A percentile compares a stretch with the other conserved stretches of the same genome.
Evolutionary conservation across 2,888 invertebrate species (phyloP).

Genomic region (Caenorhabditis sulstoni): DNA sequence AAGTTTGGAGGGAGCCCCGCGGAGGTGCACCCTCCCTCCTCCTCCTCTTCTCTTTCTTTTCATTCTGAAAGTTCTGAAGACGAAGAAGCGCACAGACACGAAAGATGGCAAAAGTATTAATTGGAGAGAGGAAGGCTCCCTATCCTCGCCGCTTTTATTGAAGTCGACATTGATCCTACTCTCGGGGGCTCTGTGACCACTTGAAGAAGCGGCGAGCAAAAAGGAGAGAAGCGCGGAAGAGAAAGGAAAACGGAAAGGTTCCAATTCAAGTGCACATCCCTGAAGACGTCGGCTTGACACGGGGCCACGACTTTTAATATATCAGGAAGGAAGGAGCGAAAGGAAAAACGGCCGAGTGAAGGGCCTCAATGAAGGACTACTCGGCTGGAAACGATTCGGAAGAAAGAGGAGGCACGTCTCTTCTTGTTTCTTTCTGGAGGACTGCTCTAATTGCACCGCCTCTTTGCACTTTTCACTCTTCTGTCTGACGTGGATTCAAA

Average conservation of each 20-base stretch:
- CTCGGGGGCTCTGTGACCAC: slow-evolving; percentile 22
- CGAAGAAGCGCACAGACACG: slow-evolving; percentile 31
- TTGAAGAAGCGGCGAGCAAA: slow-evolving; percentile 32
- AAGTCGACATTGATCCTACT: slow-evolving; percentile 50
- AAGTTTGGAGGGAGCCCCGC: slow-evolving; percentile 12
- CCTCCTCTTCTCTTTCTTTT: background rate
- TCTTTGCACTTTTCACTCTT: background rate
- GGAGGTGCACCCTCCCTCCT: background rate
- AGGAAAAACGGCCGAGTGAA: slow-evolving; percentile 13
- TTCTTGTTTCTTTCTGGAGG: background rate
- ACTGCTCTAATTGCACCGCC: slow-evolving; percentile 21
- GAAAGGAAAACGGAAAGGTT: slow-evolving; percentile 28
- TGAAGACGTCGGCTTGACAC: slow-evolving; percentile 24
- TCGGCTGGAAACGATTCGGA: slow-evolving; percentile 44
- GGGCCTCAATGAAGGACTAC: slow-evolving; percentile 45
- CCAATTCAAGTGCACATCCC: slow-evolving; percentile 47
- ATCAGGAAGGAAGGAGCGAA: slow-evolving; percentile 29
- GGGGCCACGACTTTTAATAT: slow-evolving; percentile 46
- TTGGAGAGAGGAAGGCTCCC: slow-evolving; percentile 36
- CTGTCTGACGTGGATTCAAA: too few species aligned
- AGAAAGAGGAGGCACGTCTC: background rate
- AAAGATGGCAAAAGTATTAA: slow-evolving; percentile 51
- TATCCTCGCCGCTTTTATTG: slow-evolving; percentile 28
- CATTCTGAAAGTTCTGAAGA: slow-evolving; percentile 37
- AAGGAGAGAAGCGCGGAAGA: slow-evolving; percentile 23